Percentiles rank a stretch among this genome's conserved stretches.
Evolutionary conservation across 2,888 invertebrate species (phyloP).

Genomic region (Trichacis sp.): DNA sequence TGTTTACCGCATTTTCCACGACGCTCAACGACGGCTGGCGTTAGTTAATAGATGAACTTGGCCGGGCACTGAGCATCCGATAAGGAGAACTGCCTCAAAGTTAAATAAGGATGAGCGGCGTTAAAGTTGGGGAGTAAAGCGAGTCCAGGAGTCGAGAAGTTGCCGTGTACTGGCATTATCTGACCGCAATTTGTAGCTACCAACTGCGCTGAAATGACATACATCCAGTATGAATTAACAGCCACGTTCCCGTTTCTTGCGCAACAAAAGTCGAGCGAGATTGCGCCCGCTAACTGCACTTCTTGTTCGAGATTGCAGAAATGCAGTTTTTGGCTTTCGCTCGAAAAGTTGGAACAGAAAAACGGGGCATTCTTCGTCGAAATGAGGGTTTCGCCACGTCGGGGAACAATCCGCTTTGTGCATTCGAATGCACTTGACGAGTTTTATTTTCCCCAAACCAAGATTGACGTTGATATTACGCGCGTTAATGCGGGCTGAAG

Average conservation of each 20-base stretch:
- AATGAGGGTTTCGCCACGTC: background rate
- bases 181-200: conserved; percentile 33
- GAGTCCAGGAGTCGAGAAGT: conserved; percentile 19
- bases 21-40: conserved; percentile 23
- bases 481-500: conserved; percentile 9
- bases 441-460: background rate
- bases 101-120: conserved; percentile 34
- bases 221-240: conserved; percentile 21
- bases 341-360: background rate
- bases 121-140: conserved; percentile 30
- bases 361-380: background rate
- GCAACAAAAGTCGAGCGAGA: too few species aligned
- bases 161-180: conserved; percentile 30
- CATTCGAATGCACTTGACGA: background rate
- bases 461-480: conserved; percentile 16
- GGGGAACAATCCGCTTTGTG: conserved; percentile 2
- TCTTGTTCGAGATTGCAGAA: conserved; percentile 14
- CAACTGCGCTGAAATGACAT: conserved; percentile 21
- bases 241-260: conserved; percentile 17
- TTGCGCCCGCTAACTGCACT: conserved; percentile 22
- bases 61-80: conserved; percentile 20
- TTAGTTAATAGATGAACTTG: conserved; percentile 35
- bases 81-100: conserved; percentile 37
- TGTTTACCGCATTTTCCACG: conserved; percentile 33
- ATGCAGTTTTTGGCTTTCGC: background rate